A percentile compares a stretch with the other conserved stretches of the same genome.
These are phyloP conservation scores for Nilaparvata lugens DNA, from an alignment of 1,140 invertebrate genomes.

Conservation along the genomic window DNA sequence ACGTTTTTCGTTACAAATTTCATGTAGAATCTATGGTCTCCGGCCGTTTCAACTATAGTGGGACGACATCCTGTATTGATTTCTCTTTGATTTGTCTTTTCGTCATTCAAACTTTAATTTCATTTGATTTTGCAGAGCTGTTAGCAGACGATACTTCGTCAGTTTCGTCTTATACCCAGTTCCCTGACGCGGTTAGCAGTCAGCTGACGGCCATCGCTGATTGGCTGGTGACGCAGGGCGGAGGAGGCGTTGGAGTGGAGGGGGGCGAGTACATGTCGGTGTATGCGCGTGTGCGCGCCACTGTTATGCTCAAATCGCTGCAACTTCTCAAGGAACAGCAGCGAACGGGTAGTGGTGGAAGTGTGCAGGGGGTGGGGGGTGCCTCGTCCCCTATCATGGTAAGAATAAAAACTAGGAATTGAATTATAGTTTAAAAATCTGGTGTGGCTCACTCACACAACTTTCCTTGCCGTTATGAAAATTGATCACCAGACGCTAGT, in stretches of 20 bases:
- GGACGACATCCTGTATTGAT: too few relatives aligned
- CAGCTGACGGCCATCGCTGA: slow-evolving; percentile 69
- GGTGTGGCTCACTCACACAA: too few relatives aligned
- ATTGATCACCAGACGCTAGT: too few relatives aligned
- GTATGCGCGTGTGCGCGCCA: slow-evolving; percentile 67
- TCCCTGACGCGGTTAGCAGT: slow-evolving; percentile 52
- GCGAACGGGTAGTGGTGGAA: slow-evolving; percentile 60
- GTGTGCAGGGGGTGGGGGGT: slow-evolving; percentile 35
- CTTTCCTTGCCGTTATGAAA: too few relatives aligned
- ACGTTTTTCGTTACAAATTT: too few relatives aligned
- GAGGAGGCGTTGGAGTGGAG: slow-evolving; percentile 46
- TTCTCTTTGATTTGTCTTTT: too few relatives aligned
- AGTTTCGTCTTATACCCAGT: slow-evolving; percentile 42
- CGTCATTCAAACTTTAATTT: too few relatives aligned
- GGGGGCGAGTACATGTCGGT: slow-evolving; percentile 70
- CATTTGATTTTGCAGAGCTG: slow-evolving; percentile 27
- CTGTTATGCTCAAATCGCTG: slow-evolving; percentile 64
- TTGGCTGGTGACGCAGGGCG: slow-evolving; percentile 73
- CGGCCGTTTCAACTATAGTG: too few relatives aligned
- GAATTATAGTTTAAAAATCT: too few relatives aligned
- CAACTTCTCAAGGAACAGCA: slow-evolving; percentile 72
- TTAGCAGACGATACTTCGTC: slow-evolving; percentile 38
- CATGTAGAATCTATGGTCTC: too few relatives aligned
- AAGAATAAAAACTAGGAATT: too few relatives aligned
- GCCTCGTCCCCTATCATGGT: slow-evolving; percentile 30